A percentile compares a stretch with the other conserved stretches of the same genome.
These are phyloP conservation scores for Dasypogon diadema DNA, from an alignment of 2,888 invertebrate genomes.

Conservation along the genomic window DNA sequence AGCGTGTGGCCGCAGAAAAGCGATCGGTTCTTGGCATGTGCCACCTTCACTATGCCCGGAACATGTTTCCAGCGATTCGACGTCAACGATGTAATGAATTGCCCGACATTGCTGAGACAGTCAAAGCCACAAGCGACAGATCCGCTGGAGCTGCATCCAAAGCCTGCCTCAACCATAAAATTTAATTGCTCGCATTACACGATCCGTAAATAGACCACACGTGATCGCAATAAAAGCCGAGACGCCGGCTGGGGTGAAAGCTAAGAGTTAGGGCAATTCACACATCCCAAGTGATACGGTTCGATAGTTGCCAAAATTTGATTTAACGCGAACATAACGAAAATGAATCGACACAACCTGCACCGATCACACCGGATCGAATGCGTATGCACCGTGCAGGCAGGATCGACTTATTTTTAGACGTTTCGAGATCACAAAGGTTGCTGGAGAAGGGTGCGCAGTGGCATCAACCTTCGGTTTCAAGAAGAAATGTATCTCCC, in stretches of 20 bases:
- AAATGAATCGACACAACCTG: slow-evolving; percentile 14
- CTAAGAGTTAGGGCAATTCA: slow-evolving; percentile 15
- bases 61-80: slow-evolving; percentile 22
- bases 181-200: slow-evolving; percentile 20
- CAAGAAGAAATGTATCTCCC: slow-evolving; percentile 1
- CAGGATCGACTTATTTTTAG: slow-evolving; percentile 22
- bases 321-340: slow-evolving; percentile 22
- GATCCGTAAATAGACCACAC: slow-evolving; percentile 38
- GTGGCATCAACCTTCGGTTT: neutral
- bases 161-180: slow-evolving; percentile 47
- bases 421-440: slow-evolving; percentile 9
- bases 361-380: neutral
- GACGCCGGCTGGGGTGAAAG: neutral
- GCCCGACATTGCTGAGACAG: slow-evolving; percentile 30
- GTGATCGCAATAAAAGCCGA: neutral
- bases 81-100: slow-evolving; percentile 33
- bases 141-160: neutral
- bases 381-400: too few relatives aligned
- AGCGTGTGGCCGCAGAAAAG: neutral
- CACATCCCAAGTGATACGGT: neutral
- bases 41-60: slow-evolving; percentile 6
- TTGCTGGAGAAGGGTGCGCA: neutral
- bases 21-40: slow-evolving; percentile 26
- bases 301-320: slow-evolving; percentile 45
- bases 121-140: slow-evolving; percentile 29